phyloP scores from a whole-genome alignment of 1,140 invertebrate genomes.

The Trichonephila inaurata region DNA sequence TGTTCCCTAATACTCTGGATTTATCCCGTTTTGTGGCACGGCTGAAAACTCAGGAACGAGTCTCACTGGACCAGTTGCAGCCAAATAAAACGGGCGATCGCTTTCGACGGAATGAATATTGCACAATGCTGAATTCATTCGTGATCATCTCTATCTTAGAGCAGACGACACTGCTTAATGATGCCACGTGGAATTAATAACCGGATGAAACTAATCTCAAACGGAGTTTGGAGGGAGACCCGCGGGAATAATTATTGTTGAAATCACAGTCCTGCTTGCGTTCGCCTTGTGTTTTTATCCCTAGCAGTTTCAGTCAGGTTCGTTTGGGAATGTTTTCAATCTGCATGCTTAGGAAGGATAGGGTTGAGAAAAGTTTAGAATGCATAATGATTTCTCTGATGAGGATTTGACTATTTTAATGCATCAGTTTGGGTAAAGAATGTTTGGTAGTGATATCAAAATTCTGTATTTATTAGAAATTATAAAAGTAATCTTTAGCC shows the following conservation, averaged over 20 bases:
- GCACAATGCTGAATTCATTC: constrained; percentile 30
- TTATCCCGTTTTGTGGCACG: background rate
- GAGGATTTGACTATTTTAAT: background rate
- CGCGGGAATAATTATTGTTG: constrained; percentile 35
- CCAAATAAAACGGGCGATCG: constrained; percentile 1
- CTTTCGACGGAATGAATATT: constrained; percentile 28
- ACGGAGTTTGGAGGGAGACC: background rate
- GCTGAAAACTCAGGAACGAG: background rate
- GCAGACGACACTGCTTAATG: background rate
- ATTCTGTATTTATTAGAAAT: too few relatives aligned
- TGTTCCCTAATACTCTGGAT: background rate
- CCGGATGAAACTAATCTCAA: constrained; percentile 36
- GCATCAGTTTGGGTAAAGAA: background rate
- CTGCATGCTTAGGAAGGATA: background rate
- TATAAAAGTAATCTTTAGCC: too few relatives aligned
- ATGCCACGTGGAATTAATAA: constrained; percentile 59
- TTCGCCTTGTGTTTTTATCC: background rate
- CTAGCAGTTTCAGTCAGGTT: background rate
- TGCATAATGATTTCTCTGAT: background rate
- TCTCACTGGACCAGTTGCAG: background rate
- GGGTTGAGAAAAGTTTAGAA: background rate
- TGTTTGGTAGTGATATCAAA: background rate
- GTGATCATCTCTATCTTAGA: background rate
- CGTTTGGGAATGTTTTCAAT: background rate
- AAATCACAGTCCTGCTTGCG: background rate